Evolutionary conservation across 1,140 invertebrate genomes (phyloP), one percentile per base, ranked within the genome.

Genomic region (Panagrolaimus sp.): DNA sequence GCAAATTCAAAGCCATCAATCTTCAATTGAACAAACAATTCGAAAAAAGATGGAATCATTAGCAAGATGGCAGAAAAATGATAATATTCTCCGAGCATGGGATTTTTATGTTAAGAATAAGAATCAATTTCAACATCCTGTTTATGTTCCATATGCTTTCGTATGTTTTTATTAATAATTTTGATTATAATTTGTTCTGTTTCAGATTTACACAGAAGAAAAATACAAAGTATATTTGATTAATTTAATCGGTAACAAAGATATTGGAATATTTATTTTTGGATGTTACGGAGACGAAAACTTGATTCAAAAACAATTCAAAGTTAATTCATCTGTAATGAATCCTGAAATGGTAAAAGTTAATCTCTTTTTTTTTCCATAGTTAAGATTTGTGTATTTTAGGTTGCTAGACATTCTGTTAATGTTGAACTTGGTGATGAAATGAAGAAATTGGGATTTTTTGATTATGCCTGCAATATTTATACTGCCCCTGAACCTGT

Each of bases 61-160:
- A 0, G 8, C 52, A 1, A 24, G n/a, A 17, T 12, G 38, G 24
- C 32, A 68, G 9, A 69, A 71, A 44, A 80, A 85, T 71, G 77
- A 73, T 58, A 75, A 83, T 68, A 84, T 84, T 12, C 83, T 83
- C 67, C 76, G 78, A 70, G 85, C 84, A 65, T 84, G 84, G 44
- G 69, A 88, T 32, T 95, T 91, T 91, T 84, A 94, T 0, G 79
- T 88, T 58, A 81, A 89, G 55, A 93, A 95, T 84, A 85, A 80
- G 62, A 72, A 89, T 8, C 83, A 86, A 75, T 96, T 94, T 84
- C 83, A 87, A 65, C 84, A 85, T 3, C 84, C 84, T 45, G 87
- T 96, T 15, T 89, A 90, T 80, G 89, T 91, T 78, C 94, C 94
- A 38, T 38, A 38, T 38, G 2, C 7, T 38, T 38, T 38, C 7